Base-by-base conservation (phyloP, 2,113 vertebrate genomes). In the Chionomys nivalis region DNA sequence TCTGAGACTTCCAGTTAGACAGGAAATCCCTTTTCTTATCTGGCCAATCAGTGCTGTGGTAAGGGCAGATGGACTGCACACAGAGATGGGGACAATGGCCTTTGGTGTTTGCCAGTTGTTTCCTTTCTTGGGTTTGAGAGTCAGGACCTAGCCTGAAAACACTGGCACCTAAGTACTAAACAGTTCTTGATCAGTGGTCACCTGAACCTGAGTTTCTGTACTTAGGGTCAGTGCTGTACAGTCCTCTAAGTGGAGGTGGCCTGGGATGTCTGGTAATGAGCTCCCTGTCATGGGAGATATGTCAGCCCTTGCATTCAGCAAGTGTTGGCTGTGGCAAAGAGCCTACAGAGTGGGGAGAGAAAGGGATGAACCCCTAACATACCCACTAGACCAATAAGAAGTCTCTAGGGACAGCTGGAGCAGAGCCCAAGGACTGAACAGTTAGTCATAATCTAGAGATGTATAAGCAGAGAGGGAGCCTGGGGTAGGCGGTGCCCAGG, bases 241-340 rank as follows among this genome's bases (percentile, higher is more conserved):
- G 47, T 52, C 47, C 12, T 49, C 49, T 31, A 52, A 11, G 36
- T 19, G 23, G 87, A 58, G n/a, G 58, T 44, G 33, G 44, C 17
- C 63, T 44, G 44, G 31, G 6, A 8, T 39, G 44, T n/a, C 85
- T 49, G 73, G 42, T 10, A 4, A 4, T 10, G 49, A 70, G 39
- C 65, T 26, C 72, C 52, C 55, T 0, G 0, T n/a, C 11, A 0
- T 2, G 2, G 61, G 49, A 66, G 63, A 17, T 7, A 0, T 21
- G 1, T 58, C 24, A 28, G 36, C 2, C 26, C 68, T 33, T 49
- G 39, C 7, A 9, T 26, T n/a, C 1, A 42, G 88, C 72, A 49
- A 76, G 44, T 44, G 65, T 8, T 49, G 31, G 31, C 42, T 68
- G 5, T 4, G 36, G 0, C 4, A 16, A 16, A 58, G 26, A 76